These are phyloP conservation scores for Macroramphosus scolopax DNA, from an alignment of 2,797 vertebrate species.

Conservation along the genomic window DNA sequence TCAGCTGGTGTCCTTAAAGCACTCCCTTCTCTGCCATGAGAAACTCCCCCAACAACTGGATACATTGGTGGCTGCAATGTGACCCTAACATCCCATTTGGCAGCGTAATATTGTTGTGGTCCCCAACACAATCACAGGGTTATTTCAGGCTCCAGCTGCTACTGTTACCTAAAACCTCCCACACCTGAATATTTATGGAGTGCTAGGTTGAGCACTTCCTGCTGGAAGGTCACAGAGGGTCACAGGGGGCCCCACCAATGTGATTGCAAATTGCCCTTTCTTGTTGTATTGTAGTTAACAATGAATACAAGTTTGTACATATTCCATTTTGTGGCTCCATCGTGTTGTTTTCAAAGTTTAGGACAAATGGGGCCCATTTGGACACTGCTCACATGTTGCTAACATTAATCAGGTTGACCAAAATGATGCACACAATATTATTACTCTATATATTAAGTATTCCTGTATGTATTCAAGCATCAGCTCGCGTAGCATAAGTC, in stretches of 20 bases:
- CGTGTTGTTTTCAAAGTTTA: too few species aligned
- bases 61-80: slow-evolving; percentile 33
- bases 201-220: background rate
- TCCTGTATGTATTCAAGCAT: background rate
- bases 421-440: slow-evolving; percentile 5
- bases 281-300: too few species aligned
- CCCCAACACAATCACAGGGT: slow-evolving; percentile 31
- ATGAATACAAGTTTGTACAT: too few species aligned
- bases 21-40: slow-evolving; percentile 25
- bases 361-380: too few species aligned
- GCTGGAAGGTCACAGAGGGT: slow-evolving; percentile 22
- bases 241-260: background rate
- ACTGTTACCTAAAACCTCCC: slow-evolving; percentile 9
- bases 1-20: slow-evolving; percentile 62
- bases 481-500: background rate
- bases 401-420: too few species aligned
- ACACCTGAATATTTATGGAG: slow-evolving; percentile 32
- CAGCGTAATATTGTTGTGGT: slow-evolving; percentile 15
- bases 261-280: background rate
- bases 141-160: slow-evolving; percentile 34
- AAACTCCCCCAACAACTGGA: slow-evolving; percentile 45
- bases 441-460: background rate
- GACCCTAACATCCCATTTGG: slow-evolving; percentile 48
- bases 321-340: background rate
- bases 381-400: too few species aligned